Evolutionary conservation across 2,888 invertebrate species (phyloP), one percentile per base, ranked within the genome.

Genomic region (Plagodis pulveraria): DNA sequence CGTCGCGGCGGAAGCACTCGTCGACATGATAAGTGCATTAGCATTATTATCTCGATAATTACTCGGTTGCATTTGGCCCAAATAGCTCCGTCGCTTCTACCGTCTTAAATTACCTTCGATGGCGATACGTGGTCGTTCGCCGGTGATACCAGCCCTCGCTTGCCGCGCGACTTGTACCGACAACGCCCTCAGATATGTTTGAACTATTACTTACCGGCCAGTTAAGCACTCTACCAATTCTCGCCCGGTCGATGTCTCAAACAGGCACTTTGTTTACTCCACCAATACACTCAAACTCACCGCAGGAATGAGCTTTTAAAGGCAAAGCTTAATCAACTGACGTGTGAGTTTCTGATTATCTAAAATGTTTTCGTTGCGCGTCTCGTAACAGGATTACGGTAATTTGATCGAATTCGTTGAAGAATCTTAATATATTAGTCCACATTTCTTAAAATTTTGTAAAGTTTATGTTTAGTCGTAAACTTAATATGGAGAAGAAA

Each of bases 31-130:
- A 91, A 91, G 90, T 91, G 90, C 91, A 91, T 91, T 91, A 91
- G 90, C 91, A 92, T 92, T 91, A 90, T 89, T 91, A 91, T 91
- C 91, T 89, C 85, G 80, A 89, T 90, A 91, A 92, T 92, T 92
- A 91, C 89, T 90, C 85, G 85, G 86, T 84, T 89, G 89, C 89
- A 90, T 91, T 91, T 89, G 87, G 84, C 86, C 91, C 86, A 85
- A 91, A 91, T 89, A 88, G 84, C 86, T 81, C 71, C 79, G 80
- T 84, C 77, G 86, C 83, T 78, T 84, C 83, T 77, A 86, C 83
- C 80, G 82, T 86, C 84, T 90, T 87, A 84, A 86, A 86, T 89
- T 88, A 87, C 84, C 76, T 77, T 71, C 78, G 74, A 77, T 77
- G 77, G 71, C 78, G 84, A 85, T 86, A 86, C 73, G 75, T 67